phyloP scores from a whole-genome alignment of 2,113 vertebrate genomes.

The Epinephelus cyanopodus region DNA sequence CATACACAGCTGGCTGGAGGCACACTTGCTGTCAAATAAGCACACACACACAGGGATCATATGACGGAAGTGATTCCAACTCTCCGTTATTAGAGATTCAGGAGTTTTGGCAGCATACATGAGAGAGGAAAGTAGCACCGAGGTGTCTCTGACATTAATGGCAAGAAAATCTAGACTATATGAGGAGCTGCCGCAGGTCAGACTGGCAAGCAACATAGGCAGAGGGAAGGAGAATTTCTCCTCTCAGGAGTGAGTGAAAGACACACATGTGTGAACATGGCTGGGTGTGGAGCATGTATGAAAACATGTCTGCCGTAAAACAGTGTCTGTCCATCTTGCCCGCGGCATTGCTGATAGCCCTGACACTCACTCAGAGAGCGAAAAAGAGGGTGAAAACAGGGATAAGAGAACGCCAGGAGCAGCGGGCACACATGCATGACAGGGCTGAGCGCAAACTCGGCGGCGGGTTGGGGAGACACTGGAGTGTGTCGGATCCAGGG shows the following conservation, averaged over 20 bases:
- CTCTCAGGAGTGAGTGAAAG: constrained; percentile 1
- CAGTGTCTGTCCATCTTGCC: constrained; percentile 59
- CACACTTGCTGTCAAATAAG: constrained; percentile 38
- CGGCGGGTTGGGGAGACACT: constrained; percentile 26
- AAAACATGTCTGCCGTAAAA: constrained; percentile 54
- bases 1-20: constrained; percentile 46
- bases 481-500: constrained; percentile 72
- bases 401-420: constrained; percentile 52
- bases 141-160: constrained; percentile 28
- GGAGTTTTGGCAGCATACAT: constrained; percentile 31
- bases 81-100: constrained; percentile 25
- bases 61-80: constrained; percentile 28
- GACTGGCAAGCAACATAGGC: constrained; percentile 22
- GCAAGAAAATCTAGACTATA: constrained; percentile 19
- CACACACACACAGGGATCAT: constrained; percentile 18
- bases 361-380: constrained; percentile 39
- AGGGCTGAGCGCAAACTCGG: constrained; percentile 43
- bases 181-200: constrained; percentile 24
- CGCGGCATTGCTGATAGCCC: constrained; percentile 41
- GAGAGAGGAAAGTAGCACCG: not conserved
- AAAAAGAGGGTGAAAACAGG: constrained; percentile 44
- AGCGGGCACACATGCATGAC: constrained; percentile 63
- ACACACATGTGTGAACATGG: constrained; percentile 7
- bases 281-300: constrained; percentile 43
- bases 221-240: not conserved